Base-by-base conservation (phyloP, 2,888 invertebrate species). In the Ptilodon capucinus region DNA sequence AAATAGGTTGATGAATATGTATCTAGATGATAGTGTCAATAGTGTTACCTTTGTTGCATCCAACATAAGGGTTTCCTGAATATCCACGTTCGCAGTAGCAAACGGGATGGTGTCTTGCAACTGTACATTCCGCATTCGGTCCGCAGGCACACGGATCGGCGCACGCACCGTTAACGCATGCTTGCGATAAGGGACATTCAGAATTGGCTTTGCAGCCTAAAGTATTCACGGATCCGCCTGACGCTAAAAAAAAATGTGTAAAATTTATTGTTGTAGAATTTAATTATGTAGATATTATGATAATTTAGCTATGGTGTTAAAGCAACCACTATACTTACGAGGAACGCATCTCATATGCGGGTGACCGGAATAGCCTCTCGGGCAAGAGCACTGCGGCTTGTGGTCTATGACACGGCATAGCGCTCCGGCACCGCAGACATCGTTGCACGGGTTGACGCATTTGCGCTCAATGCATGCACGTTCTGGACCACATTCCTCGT, bases 131-230 rank as follows among this genome's bases (percentile, higher is more conserved):
- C 4, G 97, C 94, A 72, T 96, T 94, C 1, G 93, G 91, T 40
- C 97, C 97, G 69, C 97, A 97, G 68, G 95, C 95, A 75, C 97
- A 97, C 1, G 97, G 97, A 72, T 94, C 95, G 8, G 95, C 93
- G 74, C 97, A 97, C 16, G 93, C 91, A 28, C 93, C 92, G 71
- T 97, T 97, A 44, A 97, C 92, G 75, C 97, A 98, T 1, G 97
- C 95, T 84, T 97, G 95, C 25, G 95, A 94, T 48, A 94, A 88
- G 4, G 96, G 94, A 76, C 97, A 98, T 57, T 97, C 97, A 6
- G 94, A 93, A 76, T 95, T 95, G 0, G 95, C 93, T 67, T 93
- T 93, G 74, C 97, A 97, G 40, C 95, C 96, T 8, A 83, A 79
- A 42, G 80, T 76, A 11, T 94, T 92, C 11, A 93, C 91, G 23